These are phyloP conservation scores for Heterohyrax brucei DNA, from an alignment of 2,797 vertebrate species.

Conservation along the genomic window DNA sequence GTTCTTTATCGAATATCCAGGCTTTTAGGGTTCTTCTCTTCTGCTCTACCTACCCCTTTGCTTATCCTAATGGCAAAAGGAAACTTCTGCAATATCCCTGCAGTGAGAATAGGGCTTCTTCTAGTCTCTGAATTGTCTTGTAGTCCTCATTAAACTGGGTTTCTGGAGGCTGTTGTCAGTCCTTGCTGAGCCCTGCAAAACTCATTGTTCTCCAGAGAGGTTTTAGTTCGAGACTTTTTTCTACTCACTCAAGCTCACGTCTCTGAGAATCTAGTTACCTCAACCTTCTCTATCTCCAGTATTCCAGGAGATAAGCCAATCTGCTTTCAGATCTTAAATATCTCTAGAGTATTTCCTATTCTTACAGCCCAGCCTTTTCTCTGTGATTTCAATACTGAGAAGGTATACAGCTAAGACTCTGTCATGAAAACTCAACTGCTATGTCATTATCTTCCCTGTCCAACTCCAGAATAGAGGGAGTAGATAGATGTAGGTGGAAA, in stretches of 20 bases:
- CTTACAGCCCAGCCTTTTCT: accelerated
- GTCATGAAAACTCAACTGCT: background rate
- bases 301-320: background rate
- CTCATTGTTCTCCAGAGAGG: background rate
- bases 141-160: background rate
- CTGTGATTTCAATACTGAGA: background rate
- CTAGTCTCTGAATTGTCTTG: background rate
- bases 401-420: background rate
- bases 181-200: background rate
- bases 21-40: background rate
- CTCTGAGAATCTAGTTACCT: background rate
- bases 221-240: background rate
- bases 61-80: background rate
- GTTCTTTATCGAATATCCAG: background rate
- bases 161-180: background rate
- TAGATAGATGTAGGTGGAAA: background rate
- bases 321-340: background rate
- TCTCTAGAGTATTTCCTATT: background rate
- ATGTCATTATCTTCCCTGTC: background rate
- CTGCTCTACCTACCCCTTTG: background rate
- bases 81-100: background rate
- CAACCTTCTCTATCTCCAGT: too few relatives aligned
- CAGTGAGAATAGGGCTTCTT: background rate
- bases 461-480: background rate
- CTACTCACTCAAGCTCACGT: background rate